These are phyloP conservation scores for Chouioia cunea DNA, from an alignment of 2,888 invertebrate species.

Conservation along the genomic window DNA sequence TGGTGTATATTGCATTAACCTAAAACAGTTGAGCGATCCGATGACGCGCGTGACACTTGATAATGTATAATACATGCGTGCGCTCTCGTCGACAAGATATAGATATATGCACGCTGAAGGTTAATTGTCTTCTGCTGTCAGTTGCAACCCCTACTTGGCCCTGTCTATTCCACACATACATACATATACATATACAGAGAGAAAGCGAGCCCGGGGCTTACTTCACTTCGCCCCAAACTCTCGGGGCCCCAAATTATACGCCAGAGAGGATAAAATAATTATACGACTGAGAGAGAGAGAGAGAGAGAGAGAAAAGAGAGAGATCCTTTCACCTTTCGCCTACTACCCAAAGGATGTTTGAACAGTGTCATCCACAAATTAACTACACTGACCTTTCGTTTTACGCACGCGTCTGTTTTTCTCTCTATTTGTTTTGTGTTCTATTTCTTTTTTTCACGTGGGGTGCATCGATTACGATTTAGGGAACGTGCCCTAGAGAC, in stretches of 20 bases:
- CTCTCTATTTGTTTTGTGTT: conserved; percentile 13
- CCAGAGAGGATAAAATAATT: conserved; percentile 68
- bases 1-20: conserved; percentile 22
- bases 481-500: conserved; percentile 13
- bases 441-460: conserved; percentile 28
- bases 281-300: conserved; percentile 51
- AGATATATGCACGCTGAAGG: conserved; percentile 59
- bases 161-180: conserved; percentile 66
- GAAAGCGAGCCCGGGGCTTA: conserved; percentile 47
- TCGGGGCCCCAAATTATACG: conserved; percentile 65
- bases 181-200: conserved; percentile 49
- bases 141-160: conserved; percentile 67
- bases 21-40: conserved; percentile 31
- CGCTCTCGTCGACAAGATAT: neutral
- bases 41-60: conserved; percentile 44
- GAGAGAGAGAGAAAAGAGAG: too few relatives aligned
- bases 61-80: conserved; percentile 21
- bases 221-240: conserved; percentile 53
- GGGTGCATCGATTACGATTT: conserved; percentile 26
- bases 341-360: conserved; percentile 52
- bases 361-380: conserved; percentile 57
- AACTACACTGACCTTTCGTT: conserved; percentile 45
- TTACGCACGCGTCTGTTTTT: neutral
- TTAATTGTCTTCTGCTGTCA: conserved; percentile 69
- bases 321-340: conserved; percentile 57